phyloP scores from a whole-genome alignment of 2,113 vertebrate genomes.

The Merops nubicus region DNA sequence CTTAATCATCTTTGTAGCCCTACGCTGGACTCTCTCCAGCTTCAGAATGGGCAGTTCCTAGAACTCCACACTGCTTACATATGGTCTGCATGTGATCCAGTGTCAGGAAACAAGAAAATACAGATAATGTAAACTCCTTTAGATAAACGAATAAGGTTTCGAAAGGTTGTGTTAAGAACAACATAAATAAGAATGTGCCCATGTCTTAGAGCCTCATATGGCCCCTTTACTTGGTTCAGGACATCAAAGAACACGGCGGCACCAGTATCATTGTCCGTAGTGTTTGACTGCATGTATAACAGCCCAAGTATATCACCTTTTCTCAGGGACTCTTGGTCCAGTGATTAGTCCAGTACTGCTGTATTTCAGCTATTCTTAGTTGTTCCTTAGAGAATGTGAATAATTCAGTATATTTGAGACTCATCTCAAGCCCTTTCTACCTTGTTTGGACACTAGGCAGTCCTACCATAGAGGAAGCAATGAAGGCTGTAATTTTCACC shows the following conservation, averaged over 20 bases:
- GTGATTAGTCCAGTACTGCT: neutral
- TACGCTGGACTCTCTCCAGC: too few species aligned
- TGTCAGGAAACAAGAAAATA: neutral
- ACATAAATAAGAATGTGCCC: neutral
- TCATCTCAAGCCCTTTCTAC: neutral
- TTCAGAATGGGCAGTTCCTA: neutral
- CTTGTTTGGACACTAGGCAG: neutral
- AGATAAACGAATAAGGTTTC: neutral
- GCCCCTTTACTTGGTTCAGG: neutral
- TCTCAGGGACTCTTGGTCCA: neutral
- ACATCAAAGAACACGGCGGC: neutral
- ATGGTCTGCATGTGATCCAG: neutral
- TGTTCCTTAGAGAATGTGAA: neutral
- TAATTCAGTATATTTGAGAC: neutral
- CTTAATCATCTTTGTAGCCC: too few species aligned
- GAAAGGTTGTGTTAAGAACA: neutral
- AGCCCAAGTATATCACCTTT: neutral
- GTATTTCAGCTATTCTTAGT: neutral
- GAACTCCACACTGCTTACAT: neutral
- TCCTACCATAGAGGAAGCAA: neutral
- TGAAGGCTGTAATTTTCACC: neutral
- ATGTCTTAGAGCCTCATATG: neutral
- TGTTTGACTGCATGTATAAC: neutral
- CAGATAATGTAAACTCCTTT: neutral
- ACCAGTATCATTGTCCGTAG: accelerated